Conservation (phyloP, 2,113 vertebrate genomes). For the Nesoenas mayeri region DNA sequence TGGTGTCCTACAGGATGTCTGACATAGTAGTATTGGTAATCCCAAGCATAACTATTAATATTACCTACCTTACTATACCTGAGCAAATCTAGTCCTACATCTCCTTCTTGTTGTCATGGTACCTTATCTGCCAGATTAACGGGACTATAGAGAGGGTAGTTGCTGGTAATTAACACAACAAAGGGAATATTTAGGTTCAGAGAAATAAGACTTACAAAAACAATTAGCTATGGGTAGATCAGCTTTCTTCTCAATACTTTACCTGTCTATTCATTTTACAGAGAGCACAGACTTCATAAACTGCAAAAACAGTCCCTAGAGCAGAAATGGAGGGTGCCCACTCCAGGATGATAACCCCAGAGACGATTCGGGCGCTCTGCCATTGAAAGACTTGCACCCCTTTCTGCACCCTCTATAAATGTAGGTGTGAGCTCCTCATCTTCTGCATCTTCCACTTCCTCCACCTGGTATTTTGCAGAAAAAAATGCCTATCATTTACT, state of each 20-base stretch:
- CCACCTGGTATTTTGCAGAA: not conserved
- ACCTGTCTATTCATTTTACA: not conserved
- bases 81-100: not conserved
- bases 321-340: not conserved
- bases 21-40: not conserved
- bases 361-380: not conserved
- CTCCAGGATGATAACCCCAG: not conserved
- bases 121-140: not conserved
- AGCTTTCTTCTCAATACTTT: not conserved
- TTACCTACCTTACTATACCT: not conserved
- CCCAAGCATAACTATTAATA: not conserved
- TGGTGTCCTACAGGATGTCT: fast-evolving
- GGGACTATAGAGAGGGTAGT: not conserved
- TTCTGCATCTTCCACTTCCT: not conserved
- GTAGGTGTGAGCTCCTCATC: not conserved
- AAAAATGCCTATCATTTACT: not conserved
- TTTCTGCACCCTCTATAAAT: not conserved
- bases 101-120: not conserved
- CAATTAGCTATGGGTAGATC: not conserved
- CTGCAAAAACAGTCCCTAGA: not conserved
- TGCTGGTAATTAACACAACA: not conserved
- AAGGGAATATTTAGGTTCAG: not conserved
- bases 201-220: not conserved
- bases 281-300: not conserved
- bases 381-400: not conserved